Evolutionary conservation across 2,797 vertebrate genomes (phyloP).

Genomic region (Eospalax fontanierii): DNA sequence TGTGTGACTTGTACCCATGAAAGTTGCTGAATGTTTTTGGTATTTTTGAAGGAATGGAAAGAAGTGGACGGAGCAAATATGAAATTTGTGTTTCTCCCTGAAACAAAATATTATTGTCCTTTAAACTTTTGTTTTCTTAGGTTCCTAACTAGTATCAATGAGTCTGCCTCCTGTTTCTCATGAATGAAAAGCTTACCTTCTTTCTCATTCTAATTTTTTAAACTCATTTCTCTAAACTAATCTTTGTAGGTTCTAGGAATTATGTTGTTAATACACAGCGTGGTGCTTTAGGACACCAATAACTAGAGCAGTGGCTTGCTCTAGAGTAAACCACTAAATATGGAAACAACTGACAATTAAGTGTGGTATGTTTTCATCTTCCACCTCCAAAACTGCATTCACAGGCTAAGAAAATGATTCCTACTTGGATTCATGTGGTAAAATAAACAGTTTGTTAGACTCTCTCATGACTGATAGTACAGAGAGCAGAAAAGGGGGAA

Average conservation of each 20-base stretch:
- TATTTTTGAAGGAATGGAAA: no score
- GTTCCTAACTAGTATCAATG: neutral
- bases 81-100: neutral
- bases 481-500: neutral
- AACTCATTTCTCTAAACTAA: no score
- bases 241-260: neutral
- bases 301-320: neutral
- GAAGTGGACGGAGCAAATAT: neutral
- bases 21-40: neutral
- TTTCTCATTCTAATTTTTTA: neutral
- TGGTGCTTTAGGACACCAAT: neutral
- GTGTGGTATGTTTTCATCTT: neutral
- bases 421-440: neutral
- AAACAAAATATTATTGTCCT: constrained; percentile 26
- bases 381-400: neutral
- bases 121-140: constrained; percentile 16
- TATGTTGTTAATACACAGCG: neutral
- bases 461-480: neutral
- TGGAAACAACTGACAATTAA: neutral
- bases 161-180: neutral
- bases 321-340: neutral
- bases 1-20: neutral
- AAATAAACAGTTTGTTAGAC: constrained; percentile 12
- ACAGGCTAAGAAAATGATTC: no score
- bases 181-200: neutral